Base-by-base conservation (phyloP, 2,113 vertebrate genomes). In the Eonycteris spelaea region DNA sequence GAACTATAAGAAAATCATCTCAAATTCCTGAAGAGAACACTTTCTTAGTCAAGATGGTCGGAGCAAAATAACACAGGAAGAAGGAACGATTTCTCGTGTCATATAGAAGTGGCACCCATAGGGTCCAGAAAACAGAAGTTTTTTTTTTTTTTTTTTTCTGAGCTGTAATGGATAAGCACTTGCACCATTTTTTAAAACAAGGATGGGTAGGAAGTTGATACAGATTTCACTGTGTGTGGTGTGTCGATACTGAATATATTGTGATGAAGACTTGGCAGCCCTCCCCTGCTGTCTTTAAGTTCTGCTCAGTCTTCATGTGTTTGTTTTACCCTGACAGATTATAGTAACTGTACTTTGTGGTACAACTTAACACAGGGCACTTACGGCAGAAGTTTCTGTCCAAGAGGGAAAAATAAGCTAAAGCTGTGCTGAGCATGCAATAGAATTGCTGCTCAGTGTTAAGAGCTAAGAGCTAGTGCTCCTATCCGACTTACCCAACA, bases 1-100 rank as follows among this genome's bases (percentile, higher is more conserved):
- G 28, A 94, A 86, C 40, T 38, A 38, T 22, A 71, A 51, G 59
- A 74, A 93, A 96, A 45, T 63, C 51, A 57, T 74, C 19, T 26
- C 43, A 53, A n/a, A 43, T 24, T 21, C 74, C 38, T 84, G 70
- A 88, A 12, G 61, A 84, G 24, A 83, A 83, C 28, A 40, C 7
- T 84, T 55, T 55, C 22, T 30, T 45, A 24, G 4, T 38, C 53
- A 59, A 71, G 18, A 88, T 16, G 8, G 43, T 30, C 75, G 15
- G 45, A 61, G 28, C 19, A 45, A n/a, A 68, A 71, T 33, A 38
- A n/a, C 15, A 38, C 12, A 2, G 45, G 14, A 84, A 87, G 28
- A 68, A 95, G n/a, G 26, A 55, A 35, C 68, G 15, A 61, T 48
- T 59, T 65, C 48, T 53, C n/a, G 22, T 87, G 14, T 51, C 71